Percentiles rank a stretch among this genome's conserved stretches.
Conservation (phyloP, 2,888 invertebrate genomes). For the Cerastis leucographa region DNA sequence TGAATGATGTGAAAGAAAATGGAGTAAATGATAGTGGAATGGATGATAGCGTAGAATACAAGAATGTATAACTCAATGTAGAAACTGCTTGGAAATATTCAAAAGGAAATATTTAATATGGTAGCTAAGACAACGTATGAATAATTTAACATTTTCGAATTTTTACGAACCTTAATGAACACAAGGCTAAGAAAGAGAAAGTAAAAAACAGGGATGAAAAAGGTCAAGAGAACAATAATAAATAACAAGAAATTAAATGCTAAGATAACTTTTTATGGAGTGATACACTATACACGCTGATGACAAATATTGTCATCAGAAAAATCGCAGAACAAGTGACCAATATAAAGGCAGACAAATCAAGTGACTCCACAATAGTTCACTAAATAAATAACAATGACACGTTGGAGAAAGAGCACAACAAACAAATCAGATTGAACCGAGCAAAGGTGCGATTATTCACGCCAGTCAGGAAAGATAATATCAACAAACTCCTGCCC, state of each 20-base stretch:
- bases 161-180: background rate
- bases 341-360: background rate
- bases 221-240: background rate
- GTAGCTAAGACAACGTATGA: background rate
- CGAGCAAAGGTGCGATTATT: constrained; percentile 22
- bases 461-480: constrained; percentile 36
- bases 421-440: constrained; percentile 26
- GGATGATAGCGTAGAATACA: background rate
- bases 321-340: background rate
- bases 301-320: background rate
- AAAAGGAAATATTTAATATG: background rate
- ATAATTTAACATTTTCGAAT: background rate
- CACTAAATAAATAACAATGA: background rate
- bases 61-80: background rate
- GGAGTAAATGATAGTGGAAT: background rate
- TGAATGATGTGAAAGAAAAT: background rate
- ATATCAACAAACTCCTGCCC: constrained; percentile 39
- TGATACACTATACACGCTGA: background rate
- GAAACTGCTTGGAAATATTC: background rate
- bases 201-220: background rate
- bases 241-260: background rate
- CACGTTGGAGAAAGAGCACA: background rate
- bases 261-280: background rate
- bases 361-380: background rate
- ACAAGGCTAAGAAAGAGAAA: background rate